Conservation (phyloP, 2,797 vertebrate species). For the Hylomyscus alleni region DNA sequence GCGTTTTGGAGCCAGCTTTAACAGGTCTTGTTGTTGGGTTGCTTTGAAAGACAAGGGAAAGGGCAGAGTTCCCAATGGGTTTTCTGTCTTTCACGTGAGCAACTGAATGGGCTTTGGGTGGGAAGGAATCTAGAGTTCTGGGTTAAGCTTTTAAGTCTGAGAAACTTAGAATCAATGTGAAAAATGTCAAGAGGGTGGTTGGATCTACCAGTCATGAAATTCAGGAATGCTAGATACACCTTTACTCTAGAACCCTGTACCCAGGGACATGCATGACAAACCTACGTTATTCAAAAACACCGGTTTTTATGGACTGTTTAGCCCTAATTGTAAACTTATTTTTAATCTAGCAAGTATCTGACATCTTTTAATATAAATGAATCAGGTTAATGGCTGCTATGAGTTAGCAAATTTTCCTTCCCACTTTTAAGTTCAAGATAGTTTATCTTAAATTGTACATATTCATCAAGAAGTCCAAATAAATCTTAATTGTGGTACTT, state of each 20-base stretch:
- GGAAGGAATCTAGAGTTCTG: neutral
- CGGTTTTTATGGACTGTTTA: neutral
- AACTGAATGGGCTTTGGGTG: neutral
- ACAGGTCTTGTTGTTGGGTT: slow-evolving; percentile 19
- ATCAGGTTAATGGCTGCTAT: slow-evolving; percentile 8
- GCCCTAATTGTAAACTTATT: neutral
- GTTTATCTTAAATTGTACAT: slow-evolving; percentile 54
- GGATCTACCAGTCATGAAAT: neutral
- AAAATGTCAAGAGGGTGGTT: slow-evolving; percentile 31
- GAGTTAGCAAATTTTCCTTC: slow-evolving; percentile 42
- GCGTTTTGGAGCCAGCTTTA: neutral
- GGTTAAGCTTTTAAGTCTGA: slow-evolving; percentile 18
- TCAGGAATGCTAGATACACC: neutral
- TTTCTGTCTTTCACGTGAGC: neutral
- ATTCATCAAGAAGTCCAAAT: slow-evolving; percentile 62
- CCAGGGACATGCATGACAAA: neutral
- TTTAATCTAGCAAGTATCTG: slow-evolving; percentile 17
- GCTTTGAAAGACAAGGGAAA: slow-evolving; percentile 35
- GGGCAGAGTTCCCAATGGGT: neutral
- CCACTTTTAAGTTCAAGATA: slow-evolving; percentile 42
- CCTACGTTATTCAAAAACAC: neutral
- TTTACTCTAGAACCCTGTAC: neutral
- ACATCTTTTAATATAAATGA: slow-evolving; percentile 19
- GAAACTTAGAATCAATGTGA: slow-evolving; percentile 19
- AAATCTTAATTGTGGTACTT: slow-evolving; percentile 38